A percentile compares a stretch with the other conserved stretches of the same genome.
These are phyloP conservation scores for Neuroterus valhalla DNA, from an alignment of 1,140 invertebrate species.

Conservation along the genomic window DNA sequence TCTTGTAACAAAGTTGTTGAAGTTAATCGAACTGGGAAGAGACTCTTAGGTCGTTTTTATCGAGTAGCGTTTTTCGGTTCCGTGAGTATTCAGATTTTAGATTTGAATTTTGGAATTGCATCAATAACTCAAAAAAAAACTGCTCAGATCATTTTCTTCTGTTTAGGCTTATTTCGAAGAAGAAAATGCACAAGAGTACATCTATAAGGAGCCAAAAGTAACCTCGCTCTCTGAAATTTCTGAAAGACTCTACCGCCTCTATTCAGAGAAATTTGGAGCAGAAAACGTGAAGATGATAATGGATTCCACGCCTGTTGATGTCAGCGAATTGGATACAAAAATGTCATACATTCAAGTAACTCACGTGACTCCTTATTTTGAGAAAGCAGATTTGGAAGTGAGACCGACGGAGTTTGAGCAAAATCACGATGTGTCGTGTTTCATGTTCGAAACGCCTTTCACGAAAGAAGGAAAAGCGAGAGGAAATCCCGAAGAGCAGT, in stretches of 20 bases:
- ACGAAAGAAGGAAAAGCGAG: constrained; percentile 87
- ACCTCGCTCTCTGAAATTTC: constrained; percentile 95
- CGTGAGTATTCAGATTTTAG: constrained; percentile 73
- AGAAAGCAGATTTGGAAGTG: constrained; percentile 80
- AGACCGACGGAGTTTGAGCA: constrained; percentile 88
- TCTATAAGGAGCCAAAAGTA: constrained; percentile 97
- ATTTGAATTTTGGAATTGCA: background rate
- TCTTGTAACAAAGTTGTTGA: constrained; percentile 91
- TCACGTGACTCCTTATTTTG: constrained; percentile 87
- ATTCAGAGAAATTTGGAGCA: constrained; percentile 89
- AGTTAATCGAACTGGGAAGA: constrained; percentile 87
- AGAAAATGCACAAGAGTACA: constrained; percentile 92
- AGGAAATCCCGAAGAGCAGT: constrained; percentile 90
- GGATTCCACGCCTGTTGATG: constrained; percentile 90
- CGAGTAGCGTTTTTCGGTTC: constrained; percentile 88
- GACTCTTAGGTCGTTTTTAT: constrained; percentile 93
- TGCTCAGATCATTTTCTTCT: background rate
- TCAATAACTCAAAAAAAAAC: background rate
- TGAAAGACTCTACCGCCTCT: constrained; percentile 85
- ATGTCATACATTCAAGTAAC: constrained; percentile 95
- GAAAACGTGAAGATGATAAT: constrained; percentile 93
- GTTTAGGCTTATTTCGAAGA: constrained; percentile 90
- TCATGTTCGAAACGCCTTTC: constrained; percentile 96
- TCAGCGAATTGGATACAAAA: constrained; percentile 85
- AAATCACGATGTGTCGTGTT: constrained; percentile 89